phyloP scores from a whole-genome alignment of 2,888 invertebrate genomes.

The Aromia moschata region DNA sequence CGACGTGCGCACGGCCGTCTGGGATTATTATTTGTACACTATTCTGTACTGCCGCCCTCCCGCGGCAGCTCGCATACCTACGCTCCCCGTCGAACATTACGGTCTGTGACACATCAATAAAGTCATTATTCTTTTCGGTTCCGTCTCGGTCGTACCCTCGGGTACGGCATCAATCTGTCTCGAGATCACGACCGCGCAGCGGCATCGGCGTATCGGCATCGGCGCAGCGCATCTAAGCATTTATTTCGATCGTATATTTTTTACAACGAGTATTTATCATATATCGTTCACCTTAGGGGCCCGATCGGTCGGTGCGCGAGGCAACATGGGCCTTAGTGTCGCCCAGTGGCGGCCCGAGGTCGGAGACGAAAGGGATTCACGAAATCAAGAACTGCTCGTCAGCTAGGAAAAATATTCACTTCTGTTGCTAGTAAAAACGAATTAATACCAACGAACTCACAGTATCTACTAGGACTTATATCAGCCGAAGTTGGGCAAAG shows the following conservation, averaged over 20 bases:
- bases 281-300: conserved; percentile 54
- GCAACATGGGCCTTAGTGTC: conserved; percentile 18
- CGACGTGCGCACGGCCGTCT: too few species aligned
- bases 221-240: conserved; percentile 53
- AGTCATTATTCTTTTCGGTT: conserved; percentile 48
- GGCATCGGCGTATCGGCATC: conserved; percentile 48
- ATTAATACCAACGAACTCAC: too few species aligned
- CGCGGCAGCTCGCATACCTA: conserved; percentile 13
- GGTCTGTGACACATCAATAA: conserved; percentile 52
- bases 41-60: conserved; percentile 11
- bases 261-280: conserved; percentile 57
- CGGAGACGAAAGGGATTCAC: too few species aligned
- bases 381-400: too few species aligned
- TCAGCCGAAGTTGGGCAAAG: too few species aligned
- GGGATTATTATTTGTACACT: not conserved
- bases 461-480: too few species aligned
- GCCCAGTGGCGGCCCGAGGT: not conserved
- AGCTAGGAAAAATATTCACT: too few species aligned
- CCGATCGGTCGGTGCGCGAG: conserved; percentile 25
- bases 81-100: conserved; percentile 32
- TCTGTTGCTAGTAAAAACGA: too few species aligned
- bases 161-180: conserved; percentile 41
- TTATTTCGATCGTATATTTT: conserved; percentile 58
- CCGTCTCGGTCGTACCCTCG: conserved; percentile 41
- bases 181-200: conserved; percentile 49